Percentiles rank a stretch among this genome's conserved stretches.
Conservation (phyloP, 92 coral and sea anemone genomes). For the Epizoanthus rinbou region DNA sequence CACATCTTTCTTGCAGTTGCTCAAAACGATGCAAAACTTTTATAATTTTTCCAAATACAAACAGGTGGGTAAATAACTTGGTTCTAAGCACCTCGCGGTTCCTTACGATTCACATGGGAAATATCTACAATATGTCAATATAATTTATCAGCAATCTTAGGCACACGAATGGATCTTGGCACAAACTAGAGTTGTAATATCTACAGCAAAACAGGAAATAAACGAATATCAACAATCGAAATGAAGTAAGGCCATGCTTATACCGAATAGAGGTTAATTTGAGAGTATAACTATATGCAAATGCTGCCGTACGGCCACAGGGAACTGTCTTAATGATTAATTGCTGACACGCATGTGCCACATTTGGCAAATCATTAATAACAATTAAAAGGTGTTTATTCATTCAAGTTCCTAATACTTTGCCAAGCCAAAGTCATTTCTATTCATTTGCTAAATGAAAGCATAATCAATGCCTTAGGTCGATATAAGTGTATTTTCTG, state of each 20-base stretch:
- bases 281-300: conserved; percentile 66
- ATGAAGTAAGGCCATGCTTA: conserved; percentile 18
- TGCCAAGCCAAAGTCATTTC: conserved; percentile 46
- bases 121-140: background rate
- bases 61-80: conserved; percentile 5
- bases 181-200: conserved; percentile 3
- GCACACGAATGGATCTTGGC: conserved; percentile 10
- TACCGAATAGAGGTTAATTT: conserved; percentile 38
- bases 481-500: conserved; percentile 50
- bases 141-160: background rate
- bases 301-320: conserved; percentile 59
- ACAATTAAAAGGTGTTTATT: conserved; percentile 95
- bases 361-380: conserved; percentile 88
- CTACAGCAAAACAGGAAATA: conserved; percentile 11
- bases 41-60: conserved; percentile 33
- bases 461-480: conserved; percentile 45
- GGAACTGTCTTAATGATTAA: conserved; percentile 79
- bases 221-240: conserved; percentile 22
- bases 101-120: conserved; percentile 1
- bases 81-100: conserved; percentile 24
- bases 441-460: conserved; percentile 44
- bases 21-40: conserved; percentile 27
- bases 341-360: conserved; percentile 80
- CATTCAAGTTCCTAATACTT: conserved; percentile 61
- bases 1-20: background rate